Conservation (phyloP, 2,797 vertebrate genomes). For the Aphelocoma californica region DNA sequence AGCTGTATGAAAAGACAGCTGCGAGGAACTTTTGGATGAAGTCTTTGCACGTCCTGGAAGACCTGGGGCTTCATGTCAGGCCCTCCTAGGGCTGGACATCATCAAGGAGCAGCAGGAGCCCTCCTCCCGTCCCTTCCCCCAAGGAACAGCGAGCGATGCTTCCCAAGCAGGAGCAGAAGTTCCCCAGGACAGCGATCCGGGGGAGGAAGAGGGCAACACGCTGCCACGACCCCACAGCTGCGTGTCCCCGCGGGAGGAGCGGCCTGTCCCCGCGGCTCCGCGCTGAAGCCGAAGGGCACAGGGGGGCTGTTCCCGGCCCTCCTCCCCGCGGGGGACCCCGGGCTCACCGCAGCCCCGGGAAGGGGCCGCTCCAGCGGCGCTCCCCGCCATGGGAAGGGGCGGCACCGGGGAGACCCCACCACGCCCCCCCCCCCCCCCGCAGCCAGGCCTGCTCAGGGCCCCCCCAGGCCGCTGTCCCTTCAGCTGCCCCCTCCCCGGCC, state of each 20-base stretch:
- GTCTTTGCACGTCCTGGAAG: not conserved
- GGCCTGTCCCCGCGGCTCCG: not conserved
- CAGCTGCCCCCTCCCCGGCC: too few species aligned
- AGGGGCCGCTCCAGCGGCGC: not conserved
- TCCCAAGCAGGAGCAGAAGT: not conserved
- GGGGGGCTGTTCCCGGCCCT: not conserved
- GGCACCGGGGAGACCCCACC: not conserved
- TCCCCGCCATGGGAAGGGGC: accelerated
- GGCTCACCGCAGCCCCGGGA: not conserved
- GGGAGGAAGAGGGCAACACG: accelerated
- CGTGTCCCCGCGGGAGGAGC: not conserved
- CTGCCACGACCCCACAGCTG: not conserved
- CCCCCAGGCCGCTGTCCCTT: not conserved
- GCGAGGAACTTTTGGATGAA: accelerated
- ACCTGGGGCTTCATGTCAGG: accelerated
- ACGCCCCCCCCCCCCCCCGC: too few species aligned
- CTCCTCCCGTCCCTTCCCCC: not conserved
- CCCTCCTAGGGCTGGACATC: not conserved
- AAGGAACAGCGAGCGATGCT: not conserved
- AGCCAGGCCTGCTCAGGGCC: not conserved
- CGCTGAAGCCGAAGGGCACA: too few species aligned
- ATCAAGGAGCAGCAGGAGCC: not conserved
- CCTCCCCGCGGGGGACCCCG: not conserved
- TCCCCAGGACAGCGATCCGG: not conserved
- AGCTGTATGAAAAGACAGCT: not conserved